phyloP scores from a whole-genome alignment of 2,888 invertebrate genomes.

The Dexiosoma caninum region DNA sequence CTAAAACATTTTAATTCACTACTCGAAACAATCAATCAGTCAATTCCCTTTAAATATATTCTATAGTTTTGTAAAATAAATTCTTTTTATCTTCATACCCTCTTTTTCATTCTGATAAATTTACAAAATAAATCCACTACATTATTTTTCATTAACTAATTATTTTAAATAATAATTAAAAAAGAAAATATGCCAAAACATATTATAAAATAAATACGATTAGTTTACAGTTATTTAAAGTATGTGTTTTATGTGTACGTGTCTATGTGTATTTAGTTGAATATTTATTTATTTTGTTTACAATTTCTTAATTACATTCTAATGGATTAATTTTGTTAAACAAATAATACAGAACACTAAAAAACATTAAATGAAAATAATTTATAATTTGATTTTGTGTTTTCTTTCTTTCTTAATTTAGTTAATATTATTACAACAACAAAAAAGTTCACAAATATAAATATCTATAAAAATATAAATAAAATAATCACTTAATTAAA shows the following conservation, averaged over 20 bases:
- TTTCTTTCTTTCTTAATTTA: slow-evolving; percentile 36
- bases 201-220: slow-evolving; percentile 44
- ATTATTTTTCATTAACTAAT: slow-evolving; percentile 16
- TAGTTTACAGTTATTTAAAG: slow-evolving; percentile 62
- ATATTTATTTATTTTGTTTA: slow-evolving; percentile 52
- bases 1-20: neutral
- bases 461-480: slow-evolving; percentile 36
- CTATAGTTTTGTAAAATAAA: slow-evolving; percentile 27
- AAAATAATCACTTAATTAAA: slow-evolving; percentile 54
- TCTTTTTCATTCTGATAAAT: slow-evolving; percentile 9
- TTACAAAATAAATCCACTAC: neutral
- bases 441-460: slow-evolving; percentile 72
- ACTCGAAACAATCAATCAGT: slow-evolving; percentile 4
- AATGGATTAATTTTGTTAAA: neutral
- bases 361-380: slow-evolving; percentile 17
- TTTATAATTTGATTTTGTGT: slow-evolving; percentile 22
- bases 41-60: neutral
- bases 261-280: slow-evolving; percentile 77
- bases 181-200: no score
- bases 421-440: slow-evolving; percentile 70
- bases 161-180: slow-evolving; percentile 15
- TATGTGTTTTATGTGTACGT: slow-evolving; percentile 78
- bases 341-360: slow-evolving; percentile 29
- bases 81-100: slow-evolving; percentile 15
- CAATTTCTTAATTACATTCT: slow-evolving; percentile 28